Percentiles rank a stretch among this genome's conserved stretches.
Conservation (phyloP, 2,797 vertebrate species). For the Eurystomus glaucurus region DNA sequence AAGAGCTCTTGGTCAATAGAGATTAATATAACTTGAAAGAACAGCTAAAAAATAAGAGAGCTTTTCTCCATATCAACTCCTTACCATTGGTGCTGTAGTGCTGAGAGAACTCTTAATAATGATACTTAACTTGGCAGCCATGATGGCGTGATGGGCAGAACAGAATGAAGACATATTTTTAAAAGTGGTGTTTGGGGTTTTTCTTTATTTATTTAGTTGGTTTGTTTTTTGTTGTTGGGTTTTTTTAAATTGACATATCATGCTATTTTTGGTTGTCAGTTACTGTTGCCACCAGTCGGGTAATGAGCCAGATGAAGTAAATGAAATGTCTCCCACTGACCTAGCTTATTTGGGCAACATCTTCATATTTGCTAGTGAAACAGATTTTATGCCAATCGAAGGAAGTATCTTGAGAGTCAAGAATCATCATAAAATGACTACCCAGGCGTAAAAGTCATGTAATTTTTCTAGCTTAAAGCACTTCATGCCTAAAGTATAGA, state of each 20-base stretch:
- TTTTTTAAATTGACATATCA: not conserved
- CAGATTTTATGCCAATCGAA: not conserved
- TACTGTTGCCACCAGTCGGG: not conserved
- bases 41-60: not conserved
- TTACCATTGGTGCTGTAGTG: not conserved
- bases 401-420: not conserved
- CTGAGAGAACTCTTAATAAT: not conserved
- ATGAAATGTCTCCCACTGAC: not conserved
- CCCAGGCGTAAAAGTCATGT: not conserved
- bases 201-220: not conserved
- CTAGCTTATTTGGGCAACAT: not conserved
- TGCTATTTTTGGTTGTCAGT: not conserved
- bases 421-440: not conserved
- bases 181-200: not conserved
- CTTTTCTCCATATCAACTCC: not conserved
- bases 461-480: not conserved
- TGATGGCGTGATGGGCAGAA: not conserved
- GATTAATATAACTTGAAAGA: not conserved
- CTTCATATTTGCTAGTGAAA: not conserved
- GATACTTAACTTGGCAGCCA: not conserved
- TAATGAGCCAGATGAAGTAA: not conserved
- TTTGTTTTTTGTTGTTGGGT: not conserved
- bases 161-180: not conserved
- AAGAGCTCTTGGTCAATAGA: not conserved
- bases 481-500: not conserved